Conservation (phyloP, 2,113 vertebrate species). For the Gasterosteus nipponicus region DNA sequence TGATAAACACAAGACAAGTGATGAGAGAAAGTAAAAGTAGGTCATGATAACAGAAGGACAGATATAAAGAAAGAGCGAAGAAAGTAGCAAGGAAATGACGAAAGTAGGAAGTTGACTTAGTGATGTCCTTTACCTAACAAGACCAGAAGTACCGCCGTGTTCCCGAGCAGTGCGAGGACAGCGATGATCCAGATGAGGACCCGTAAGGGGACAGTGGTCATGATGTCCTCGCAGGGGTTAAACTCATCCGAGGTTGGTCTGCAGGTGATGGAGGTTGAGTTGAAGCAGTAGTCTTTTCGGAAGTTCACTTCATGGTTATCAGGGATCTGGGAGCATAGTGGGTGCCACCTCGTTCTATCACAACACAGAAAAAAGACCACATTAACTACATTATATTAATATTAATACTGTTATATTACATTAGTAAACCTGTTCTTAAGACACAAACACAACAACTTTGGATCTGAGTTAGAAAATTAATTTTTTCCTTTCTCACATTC, state of each 20-base stretch:
- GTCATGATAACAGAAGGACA: not conserved
- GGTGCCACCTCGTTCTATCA: conserved; percentile 79
- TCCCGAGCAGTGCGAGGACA: conserved; percentile 90
- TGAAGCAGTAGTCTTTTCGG: conserved; percentile 83
- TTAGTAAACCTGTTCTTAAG: not conserved
- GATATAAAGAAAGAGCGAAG: not conserved
- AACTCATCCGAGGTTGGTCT: conserved; percentile 89
- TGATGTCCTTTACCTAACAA: conserved; percentile 79
- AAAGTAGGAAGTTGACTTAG: not conserved
- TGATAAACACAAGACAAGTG: not conserved
- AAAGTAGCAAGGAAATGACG: not conserved
- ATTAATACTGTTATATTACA: too few relatives aligned
- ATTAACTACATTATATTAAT: not conserved
- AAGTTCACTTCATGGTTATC: conserved; percentile 52
- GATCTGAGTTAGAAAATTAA: not conserved
- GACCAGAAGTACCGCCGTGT: conserved; percentile 86
- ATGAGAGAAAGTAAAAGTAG: not conserved
- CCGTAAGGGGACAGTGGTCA: conserved; percentile 85
- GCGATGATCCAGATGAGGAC: conserved; percentile 94
- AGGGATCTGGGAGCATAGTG: conserved; percentile 79
- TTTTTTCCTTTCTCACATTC: not conserved
- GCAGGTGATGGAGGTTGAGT: conserved; percentile 83
- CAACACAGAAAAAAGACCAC: not conserved
- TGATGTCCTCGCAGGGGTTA: conserved; percentile 97
- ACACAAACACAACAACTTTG: not conserved